Evolutionary conservation across 37 sponge, comb jelly and placozoan genomes (phyloP).

Genomic region (Lycopodina hypogea): DNA sequence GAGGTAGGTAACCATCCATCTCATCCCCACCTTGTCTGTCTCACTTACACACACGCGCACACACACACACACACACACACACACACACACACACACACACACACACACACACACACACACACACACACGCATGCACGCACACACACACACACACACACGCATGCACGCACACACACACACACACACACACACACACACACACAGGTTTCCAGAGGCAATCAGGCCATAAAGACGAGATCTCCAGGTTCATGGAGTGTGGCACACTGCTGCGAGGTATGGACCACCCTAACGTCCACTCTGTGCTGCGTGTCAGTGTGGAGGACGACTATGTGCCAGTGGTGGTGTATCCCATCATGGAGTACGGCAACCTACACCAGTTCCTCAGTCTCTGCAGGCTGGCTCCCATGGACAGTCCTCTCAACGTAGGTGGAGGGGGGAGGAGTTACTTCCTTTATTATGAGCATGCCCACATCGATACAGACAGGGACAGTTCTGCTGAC

Average conservation of each 20-base stretch:
- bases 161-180: too few relatives aligned
- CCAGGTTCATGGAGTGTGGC: slow-evolving; percentile 56
- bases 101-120: too few relatives aligned
- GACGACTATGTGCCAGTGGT: slow-evolving; percentile 67
- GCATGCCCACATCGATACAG: neutral
- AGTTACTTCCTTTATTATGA: neutral
- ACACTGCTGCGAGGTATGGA: slow-evolving; percentile 50
- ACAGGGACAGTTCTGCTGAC: neutral
- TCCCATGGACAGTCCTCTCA: slow-evolving; percentile 29
- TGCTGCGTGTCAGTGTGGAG: slow-evolving; percentile 61
- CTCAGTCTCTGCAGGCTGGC: slow-evolving; percentile 39
- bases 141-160: too few relatives aligned
- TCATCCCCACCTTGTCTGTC: too few relatives aligned
- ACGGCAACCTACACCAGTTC: slow-evolving; percentile 62
- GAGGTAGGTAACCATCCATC: too few relatives aligned
- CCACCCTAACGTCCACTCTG: slow-evolving; percentile 56
- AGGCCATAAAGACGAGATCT: slow-evolving; percentile 51
- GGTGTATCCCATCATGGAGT: slow-evolving; percentile 56
- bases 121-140: too few relatives aligned
- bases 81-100: too few relatives aligned
- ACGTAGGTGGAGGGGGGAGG: slow-evolving; percentile 4
- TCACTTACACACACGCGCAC: too few relatives aligned
- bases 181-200: too few relatives aligned
- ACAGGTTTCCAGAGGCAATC: slow-evolving; percentile 25
- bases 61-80: too few relatives aligned